phyloP scores from a whole-genome alignment of 53 echinoderm and acorn worm species.

The Echinometra lucunter region DNA sequence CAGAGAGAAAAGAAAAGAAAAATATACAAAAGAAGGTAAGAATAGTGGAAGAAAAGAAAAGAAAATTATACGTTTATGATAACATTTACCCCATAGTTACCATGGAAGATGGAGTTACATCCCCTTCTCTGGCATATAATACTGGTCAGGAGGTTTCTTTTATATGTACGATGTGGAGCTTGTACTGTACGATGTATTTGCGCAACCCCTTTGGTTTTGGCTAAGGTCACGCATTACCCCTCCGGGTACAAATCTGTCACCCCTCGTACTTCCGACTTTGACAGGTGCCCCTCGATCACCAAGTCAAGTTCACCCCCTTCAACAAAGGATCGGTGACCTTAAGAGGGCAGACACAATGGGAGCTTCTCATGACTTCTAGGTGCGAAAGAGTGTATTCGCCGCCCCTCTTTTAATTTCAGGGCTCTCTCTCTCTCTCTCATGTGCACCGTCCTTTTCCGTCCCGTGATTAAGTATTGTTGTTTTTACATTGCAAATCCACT shows the following conservation, averaged over 20 bases:
- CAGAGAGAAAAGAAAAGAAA: no score
- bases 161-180: background rate
- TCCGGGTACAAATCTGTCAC: slow-evolving; percentile 29
- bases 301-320: slow-evolving; percentile 32
- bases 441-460: no score
- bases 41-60: no score
- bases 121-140: no score
- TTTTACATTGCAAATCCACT: background rate
- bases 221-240: slow-evolving; percentile 32
- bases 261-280: slow-evolving; percentile 58
- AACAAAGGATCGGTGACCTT: slow-evolving; percentile 26
- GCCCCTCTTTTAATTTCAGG: background rate
- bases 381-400: background rate
- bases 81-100: no score
- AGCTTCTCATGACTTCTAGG: background rate
- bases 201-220: background rate
- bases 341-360: background rate
- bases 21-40: no score
- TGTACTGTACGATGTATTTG: slow-evolving; percentile 4
- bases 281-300: slow-evolving; percentile 53
- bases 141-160: background rate
- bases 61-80: no score
- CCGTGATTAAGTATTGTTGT: background rate
- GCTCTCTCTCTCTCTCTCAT: background rate
- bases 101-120: no score